Conservation (phyloP, 2,113 vertebrate genomes). For the Suricata suricatta region DNA sequence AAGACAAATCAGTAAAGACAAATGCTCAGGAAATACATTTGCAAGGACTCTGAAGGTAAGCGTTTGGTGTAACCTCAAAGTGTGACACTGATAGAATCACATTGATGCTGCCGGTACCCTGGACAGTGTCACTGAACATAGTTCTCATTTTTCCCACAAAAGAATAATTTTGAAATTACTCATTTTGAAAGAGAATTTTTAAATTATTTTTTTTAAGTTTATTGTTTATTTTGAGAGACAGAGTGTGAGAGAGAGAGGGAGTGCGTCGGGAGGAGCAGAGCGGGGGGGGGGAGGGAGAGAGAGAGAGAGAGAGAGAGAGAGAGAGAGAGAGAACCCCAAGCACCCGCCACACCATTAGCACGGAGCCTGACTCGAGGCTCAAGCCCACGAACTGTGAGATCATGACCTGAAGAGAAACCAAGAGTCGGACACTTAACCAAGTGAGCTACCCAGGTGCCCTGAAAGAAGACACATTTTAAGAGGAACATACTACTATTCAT, state of each 20-base stretch:
- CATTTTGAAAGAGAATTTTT: background rate
- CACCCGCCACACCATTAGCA: too few relatives aligned
- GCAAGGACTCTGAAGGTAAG: background rate
- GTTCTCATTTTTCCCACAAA: background rate
- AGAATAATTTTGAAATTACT: background rate
- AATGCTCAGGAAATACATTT: background rate
- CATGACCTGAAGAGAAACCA: too few relatives aligned
- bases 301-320: too few relatives aligned
- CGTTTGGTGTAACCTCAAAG: background rate
- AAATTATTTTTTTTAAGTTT: too few relatives aligned
- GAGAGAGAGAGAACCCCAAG: too few relatives aligned
- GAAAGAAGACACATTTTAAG: background rate
- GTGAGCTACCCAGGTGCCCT: too few relatives aligned
- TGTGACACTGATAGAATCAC: background rate
- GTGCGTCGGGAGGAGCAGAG: too few relatives aligned
- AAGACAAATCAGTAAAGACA: background rate
- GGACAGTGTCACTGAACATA: background rate
- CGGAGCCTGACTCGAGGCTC: too few relatives aligned
- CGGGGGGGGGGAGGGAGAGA: too few relatives aligned
- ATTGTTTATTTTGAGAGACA: too few relatives aligned
- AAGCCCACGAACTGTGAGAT: too few relatives aligned
- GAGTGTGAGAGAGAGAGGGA: fast-evolving
- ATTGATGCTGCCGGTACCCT: background rate
- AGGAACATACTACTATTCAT: background rate
- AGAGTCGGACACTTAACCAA: too few relatives aligned